A percentile compares a stretch with the other conserved stretches of the same genome.
Conservation (phyloP, 2,113 vertebrate genomes). For the Peromyscus californicus region DNA sequence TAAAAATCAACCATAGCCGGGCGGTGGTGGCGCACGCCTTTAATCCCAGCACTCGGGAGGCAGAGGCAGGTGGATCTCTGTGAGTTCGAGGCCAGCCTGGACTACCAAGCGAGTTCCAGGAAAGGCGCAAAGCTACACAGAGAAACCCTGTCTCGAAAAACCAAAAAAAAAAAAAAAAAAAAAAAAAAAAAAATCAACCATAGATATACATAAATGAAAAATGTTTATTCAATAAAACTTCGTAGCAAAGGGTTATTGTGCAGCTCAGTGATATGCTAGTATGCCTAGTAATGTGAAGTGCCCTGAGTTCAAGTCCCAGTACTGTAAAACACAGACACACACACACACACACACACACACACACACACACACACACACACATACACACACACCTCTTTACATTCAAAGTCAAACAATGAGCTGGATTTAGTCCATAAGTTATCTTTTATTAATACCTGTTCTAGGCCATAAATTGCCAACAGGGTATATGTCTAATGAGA, state of each 20-base stretch:
- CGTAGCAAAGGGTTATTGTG: not conserved
- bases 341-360: not conserved
- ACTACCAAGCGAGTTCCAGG: no score
- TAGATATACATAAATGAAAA: not conserved
- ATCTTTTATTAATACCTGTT: not conserved
- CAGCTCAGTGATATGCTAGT: not conserved
- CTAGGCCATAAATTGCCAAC: not conserved
- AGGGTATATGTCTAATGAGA: not conserved
- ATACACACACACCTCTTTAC: not conserved
- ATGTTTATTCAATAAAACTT: slow-evolving; percentile 1
- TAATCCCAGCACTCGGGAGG: no score
- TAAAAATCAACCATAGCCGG: no score
- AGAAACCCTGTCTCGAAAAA: no score
- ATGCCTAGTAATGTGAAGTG: not conserved
- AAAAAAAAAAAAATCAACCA: no score
- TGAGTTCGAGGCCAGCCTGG: no score
- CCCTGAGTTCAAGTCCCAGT: not conserved
- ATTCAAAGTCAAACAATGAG: not conserved
- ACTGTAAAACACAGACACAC: not conserved
- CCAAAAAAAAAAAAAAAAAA: no score
- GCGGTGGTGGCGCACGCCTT: no score
- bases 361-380: not conserved
- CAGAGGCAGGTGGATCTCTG: no score
- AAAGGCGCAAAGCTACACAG: no score
- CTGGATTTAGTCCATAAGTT: not conserved